Percentiles rank a stretch among this genome's conserved stretches.
Evolutionary conservation across 1,140 invertebrate species (phyloP).

Genomic region (Ips nitidus): DNA sequence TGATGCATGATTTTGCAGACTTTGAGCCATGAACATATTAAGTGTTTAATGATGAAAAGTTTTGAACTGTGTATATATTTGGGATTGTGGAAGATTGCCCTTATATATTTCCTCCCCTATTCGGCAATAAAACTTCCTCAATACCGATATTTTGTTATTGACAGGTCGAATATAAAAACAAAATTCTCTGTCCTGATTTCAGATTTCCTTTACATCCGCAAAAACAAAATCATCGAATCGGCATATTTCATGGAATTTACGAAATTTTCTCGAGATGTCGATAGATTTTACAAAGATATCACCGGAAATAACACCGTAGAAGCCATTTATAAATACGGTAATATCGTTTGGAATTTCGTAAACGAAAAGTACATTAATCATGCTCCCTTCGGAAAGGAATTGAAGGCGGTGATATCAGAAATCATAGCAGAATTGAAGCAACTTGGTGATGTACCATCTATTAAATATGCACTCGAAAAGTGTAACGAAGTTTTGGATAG

Average conservation of each 20-base stretch:
- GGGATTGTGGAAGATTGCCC: no score
- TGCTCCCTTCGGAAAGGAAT: slow-evolving; percentile 76
- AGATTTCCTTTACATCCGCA: slow-evolving; percentile 79
- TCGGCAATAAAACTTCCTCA: no score
- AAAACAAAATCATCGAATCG: slow-evolving; percentile 75
- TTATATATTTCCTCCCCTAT: no score
- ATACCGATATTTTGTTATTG: background rate
- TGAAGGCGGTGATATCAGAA: slow-evolving; percentile 69
- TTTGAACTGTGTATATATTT: no score
- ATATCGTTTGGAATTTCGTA: slow-evolving; percentile 66
- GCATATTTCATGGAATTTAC: slow-evolving; percentile 76
- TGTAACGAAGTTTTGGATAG: slow-evolving; percentile 55
- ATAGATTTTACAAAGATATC: slow-evolving; percentile 74
- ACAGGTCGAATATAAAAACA: slow-evolving; percentile 6
- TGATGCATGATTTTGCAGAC: no score
- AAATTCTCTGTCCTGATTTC: slow-evolving; percentile 42
- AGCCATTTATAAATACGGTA: slow-evolving; percentile 74
- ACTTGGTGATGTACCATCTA: slow-evolving; percentile 67
- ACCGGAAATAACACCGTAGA: slow-evolving; percentile 70
- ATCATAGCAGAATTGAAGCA: slow-evolving; percentile 69
- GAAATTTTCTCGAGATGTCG: slow-evolving; percentile 77
- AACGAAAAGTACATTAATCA: slow-evolving; percentile 73
- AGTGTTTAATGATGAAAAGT: no score
- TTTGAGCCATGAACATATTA: background rate
- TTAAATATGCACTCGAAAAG: slow-evolving; percentile 61